Evolutionary conservation across 1,140 invertebrate genomes (phyloP), one percentile per base, ranked within the genome.

Genomic region (Trichogramma pretiosum): DNA sequence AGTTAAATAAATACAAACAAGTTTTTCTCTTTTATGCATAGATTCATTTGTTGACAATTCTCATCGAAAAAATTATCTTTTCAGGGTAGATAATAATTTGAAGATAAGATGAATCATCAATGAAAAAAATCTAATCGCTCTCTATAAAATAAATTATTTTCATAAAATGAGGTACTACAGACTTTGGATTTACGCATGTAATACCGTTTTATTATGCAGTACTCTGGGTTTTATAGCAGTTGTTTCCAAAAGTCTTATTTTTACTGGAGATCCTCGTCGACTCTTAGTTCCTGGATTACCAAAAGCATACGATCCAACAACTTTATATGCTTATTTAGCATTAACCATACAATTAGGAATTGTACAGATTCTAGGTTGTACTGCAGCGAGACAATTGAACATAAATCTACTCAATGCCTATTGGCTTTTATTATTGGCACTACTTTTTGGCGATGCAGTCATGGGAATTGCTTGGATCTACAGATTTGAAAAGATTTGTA

Each of bases 171-270:
- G 76, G 72, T 92, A 91, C 78, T 93, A 93, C 74, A 83, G 87
- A 67, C 79, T 91, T 61, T 91, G 88, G 88, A 91, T 92, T 64
- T 91, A 91, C 77, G 85, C 86, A 61, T 90, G 87, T 80, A 91
- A 92, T 75, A 81, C 84, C 65, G 87, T 87, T 52, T 76, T 91
- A 63, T 74, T 91, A 64, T 77, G 85, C 50, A 84, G 84, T 62
- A 85, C 86, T 59, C 66, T 90, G 37, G 83, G 86, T 21, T 89
- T 91, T 67, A 80, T 81, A 51, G 80, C 82, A 32, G 84, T 85
- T 42, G 86, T 85, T 43, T 80, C 80, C 32, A 78, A 77, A 56
- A 81, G 85, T 16, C 73, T 88, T 19, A 59, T 83, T 24, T 78
- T 82, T 56, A 64, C 64, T 40, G 50, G 60, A 5, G 82, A 85